Conservation (phyloP, 2,113 vertebrate genomes). For the Pangasianodon hypophthalmus region DNA sequence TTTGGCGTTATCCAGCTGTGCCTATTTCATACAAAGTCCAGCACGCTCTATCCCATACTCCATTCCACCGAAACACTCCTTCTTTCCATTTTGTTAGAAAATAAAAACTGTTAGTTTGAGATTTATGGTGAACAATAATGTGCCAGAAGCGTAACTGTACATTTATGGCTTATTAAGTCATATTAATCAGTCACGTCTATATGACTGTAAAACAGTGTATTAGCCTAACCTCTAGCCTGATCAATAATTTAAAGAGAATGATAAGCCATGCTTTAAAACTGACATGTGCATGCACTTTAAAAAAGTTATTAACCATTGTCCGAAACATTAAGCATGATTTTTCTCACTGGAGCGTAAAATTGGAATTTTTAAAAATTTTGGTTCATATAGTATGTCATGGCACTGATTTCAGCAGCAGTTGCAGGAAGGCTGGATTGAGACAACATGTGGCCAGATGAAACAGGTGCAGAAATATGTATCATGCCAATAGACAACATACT, state of each 20-base stretch:
- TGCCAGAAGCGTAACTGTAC: background rate
- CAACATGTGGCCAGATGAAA: background rate
- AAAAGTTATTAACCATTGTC: conserved; percentile 6
- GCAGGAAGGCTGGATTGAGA: background rate
- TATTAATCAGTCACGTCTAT: background rate
- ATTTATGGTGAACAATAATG: background rate
- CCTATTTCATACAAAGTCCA: conserved; percentile 4
- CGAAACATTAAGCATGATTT: background rate
- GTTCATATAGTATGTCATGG: background rate
- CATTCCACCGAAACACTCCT: background rate
- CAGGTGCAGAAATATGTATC: conserved; percentile 10
- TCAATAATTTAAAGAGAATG: conserved; percentile 16
- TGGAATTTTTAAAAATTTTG: background rate
- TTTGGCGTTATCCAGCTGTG: background rate
- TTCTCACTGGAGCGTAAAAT: background rate
- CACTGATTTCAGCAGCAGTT: background rate
- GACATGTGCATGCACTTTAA: conserved; percentile 14
- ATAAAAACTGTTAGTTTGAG: background rate
- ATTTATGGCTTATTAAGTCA: conserved; percentile 7
- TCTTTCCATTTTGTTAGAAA: background rate
- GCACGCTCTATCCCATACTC: background rate
- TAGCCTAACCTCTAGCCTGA: conserved; percentile 3
- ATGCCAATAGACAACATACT: conserved; percentile 13
- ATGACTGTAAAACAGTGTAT: background rate
- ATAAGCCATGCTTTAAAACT: conserved; percentile 1